A percentile compares a stretch with the other conserved stretches of the same genome.
These are phyloP conservation scores for Nysson spinosus DNA, from an alignment of 2,888 invertebrate genomes.

Conservation along the genomic window DNA sequence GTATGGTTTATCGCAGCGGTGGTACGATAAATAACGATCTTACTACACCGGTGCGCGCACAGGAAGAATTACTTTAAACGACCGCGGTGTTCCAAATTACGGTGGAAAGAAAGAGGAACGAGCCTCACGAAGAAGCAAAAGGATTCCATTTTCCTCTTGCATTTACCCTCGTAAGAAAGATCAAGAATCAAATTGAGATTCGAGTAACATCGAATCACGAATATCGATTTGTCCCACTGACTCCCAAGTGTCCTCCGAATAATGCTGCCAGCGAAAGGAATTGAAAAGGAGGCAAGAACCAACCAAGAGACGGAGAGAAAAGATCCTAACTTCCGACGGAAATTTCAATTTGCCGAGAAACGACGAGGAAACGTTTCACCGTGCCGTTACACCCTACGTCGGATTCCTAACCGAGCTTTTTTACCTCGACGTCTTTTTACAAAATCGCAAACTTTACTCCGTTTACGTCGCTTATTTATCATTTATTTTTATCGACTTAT, in stretches of 20 bases:
- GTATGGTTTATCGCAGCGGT: background rate
- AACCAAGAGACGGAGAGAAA: constrained; percentile 17
- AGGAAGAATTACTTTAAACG: too few relatives aligned
- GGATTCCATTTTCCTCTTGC: background rate
- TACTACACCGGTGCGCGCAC: too few relatives aligned
- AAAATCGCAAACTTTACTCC: too few relatives aligned
- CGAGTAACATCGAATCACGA: constrained; percentile 27
- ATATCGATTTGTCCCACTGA: constrained; percentile 55
- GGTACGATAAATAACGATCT: background rate
- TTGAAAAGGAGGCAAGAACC: background rate
- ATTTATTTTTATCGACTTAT: too few relatives aligned
- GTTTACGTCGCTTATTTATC: too few relatives aligned
- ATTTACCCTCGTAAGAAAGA: background rate
- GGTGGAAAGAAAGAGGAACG: too few relatives aligned
- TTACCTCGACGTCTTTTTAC: constrained; percentile 18
- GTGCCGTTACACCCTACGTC: constrained; percentile 14
- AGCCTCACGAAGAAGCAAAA: too few relatives aligned
- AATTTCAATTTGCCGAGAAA: constrained; percentile 59
- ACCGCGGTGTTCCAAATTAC: too few relatives aligned
- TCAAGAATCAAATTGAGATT: background rate
- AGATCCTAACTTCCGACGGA: too few relatives aligned
- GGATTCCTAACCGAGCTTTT: constrained; percentile 36
- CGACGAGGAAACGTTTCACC: constrained; percentile 43
- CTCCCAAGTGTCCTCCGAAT: constrained; percentile 40
- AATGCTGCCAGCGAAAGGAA: constrained; percentile 21